Evolutionary conservation across 2,888 invertebrate species (phyloP).

Genomic region (Bombyx huttoni): DNA sequence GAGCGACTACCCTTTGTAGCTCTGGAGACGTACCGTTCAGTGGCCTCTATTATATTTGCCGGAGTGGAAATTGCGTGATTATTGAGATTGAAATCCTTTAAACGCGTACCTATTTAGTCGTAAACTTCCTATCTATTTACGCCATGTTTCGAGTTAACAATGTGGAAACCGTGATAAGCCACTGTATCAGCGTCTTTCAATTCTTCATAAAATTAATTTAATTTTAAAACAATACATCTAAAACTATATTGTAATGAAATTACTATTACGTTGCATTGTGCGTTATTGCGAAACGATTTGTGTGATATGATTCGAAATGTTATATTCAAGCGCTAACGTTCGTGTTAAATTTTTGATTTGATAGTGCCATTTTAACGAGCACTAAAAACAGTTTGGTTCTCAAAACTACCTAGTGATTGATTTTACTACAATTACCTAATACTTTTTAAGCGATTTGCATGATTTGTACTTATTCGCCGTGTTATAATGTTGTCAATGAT

Average conservation of each 20-base stretch:
- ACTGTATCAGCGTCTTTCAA: neutral
- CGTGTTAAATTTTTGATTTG: too few species aligned
- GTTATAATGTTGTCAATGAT: neutral
- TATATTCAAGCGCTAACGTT: too few species aligned
- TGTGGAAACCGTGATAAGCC: neutral
- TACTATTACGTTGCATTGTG: too few species aligned
- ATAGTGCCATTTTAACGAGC: too few species aligned
- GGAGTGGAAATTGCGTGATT: conserved; percentile 40
- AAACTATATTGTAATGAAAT: too few species aligned
- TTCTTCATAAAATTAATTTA: too few species aligned
- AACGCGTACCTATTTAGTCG: conserved; percentile 9
- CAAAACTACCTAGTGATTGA: too few species aligned
- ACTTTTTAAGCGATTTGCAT: neutral
- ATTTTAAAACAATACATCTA: too few species aligned
- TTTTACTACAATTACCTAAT: neutral
- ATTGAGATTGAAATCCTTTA: conserved; percentile 31
- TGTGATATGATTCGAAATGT: too few species aligned
- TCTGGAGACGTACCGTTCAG: conserved; percentile 21
- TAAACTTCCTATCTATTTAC: conserved; percentile 8
- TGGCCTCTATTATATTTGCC: conserved; percentile 28
- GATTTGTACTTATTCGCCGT: neutral
- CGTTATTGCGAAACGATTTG: too few species aligned
- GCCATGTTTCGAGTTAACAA: neutral
- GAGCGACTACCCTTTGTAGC: conserved; percentile 30
- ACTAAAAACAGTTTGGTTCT: too few species aligned